A percentile compares a stretch with the other conserved stretches of the same genome.
Evolutionary conservation across 2,113 vertebrate genomes (phyloP).

Genomic region (Tichodroma muraria): DNA sequence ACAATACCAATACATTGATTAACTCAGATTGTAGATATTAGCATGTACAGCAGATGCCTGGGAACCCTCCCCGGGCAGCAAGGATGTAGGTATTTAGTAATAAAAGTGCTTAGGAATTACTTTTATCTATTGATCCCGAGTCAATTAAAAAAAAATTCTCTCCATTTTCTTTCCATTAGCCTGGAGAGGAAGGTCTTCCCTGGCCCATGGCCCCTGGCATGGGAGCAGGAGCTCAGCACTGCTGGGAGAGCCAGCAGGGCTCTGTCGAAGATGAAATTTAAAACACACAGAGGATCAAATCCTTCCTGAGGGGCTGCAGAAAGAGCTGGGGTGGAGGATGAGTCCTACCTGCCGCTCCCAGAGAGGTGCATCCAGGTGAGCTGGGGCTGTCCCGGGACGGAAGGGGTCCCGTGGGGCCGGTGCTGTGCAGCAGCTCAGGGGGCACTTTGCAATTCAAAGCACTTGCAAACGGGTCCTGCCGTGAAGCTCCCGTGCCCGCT

Average conservation of each 20-base stretch:
- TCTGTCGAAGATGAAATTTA: accelerated
- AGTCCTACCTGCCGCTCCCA: not conserved
- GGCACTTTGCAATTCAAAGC: not conserved
- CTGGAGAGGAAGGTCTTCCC: not conserved
- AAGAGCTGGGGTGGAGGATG: not conserved
- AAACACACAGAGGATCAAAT: not conserved
- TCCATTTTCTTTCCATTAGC: constrained; percentile 3
- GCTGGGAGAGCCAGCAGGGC: not conserved
- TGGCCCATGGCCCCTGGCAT: not conserved
- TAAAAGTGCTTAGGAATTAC: not conserved
- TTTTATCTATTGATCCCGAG: not conserved
- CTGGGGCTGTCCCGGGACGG: not conserved
- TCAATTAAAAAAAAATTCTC: not conserved
- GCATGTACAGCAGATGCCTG: not conserved
- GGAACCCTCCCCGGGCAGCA: not conserved
- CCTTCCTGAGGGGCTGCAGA: not conserved
- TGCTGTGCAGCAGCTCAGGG: not conserved
- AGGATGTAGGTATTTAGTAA: not conserved
- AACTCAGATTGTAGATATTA: not conserved
- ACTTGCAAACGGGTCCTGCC: not conserved
- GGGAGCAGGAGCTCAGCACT: not conserved
- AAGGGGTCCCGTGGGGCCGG: accelerated
- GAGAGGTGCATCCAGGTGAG: not conserved
- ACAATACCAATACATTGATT: not conserved
- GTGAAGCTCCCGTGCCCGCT: not conserved